phyloP scores from a whole-genome alignment of 2,797 vertebrate species.

The Enoplosus armatus region DNA sequence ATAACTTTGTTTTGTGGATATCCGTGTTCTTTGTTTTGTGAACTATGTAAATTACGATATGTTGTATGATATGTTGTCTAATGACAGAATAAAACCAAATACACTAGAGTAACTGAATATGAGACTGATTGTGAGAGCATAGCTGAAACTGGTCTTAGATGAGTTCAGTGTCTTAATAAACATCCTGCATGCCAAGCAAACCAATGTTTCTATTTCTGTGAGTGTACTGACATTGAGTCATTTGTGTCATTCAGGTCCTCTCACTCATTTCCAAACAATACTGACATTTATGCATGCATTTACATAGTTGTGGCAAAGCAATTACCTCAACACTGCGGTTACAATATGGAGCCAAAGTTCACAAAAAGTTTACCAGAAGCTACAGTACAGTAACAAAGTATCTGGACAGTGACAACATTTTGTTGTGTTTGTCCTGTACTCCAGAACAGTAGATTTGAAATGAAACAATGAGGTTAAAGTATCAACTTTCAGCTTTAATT shows the following conservation, averaged over 20 bases:
- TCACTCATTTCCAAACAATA: not conserved
- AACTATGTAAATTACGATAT: not conserved
- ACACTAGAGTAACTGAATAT: not conserved
- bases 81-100: not conserved
- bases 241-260: not conserved
- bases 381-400: not conserved
- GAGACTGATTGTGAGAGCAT: not conserved
- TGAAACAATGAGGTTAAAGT: not conserved
- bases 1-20: no score
- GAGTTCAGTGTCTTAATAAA: conserved; percentile 12
- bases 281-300: not conserved
- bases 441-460: not conserved
- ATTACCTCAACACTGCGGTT: not conserved
- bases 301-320: not conserved
- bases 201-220: not conserved
- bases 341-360: not conserved
- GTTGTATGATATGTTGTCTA: not conserved
- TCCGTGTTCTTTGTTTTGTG: conserved; percentile 3
- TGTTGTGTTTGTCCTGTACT: not conserved
- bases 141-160: not conserved
- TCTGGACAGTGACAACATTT: not conserved
- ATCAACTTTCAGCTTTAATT: conserved; percentile 8
- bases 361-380: conserved; percentile 4
- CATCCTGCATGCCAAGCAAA: conserved; percentile 15
- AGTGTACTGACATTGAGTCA: not conserved